Conservation (phyloP, 1,140 invertebrate genomes). For the Diuraphis noxia region DNA sequence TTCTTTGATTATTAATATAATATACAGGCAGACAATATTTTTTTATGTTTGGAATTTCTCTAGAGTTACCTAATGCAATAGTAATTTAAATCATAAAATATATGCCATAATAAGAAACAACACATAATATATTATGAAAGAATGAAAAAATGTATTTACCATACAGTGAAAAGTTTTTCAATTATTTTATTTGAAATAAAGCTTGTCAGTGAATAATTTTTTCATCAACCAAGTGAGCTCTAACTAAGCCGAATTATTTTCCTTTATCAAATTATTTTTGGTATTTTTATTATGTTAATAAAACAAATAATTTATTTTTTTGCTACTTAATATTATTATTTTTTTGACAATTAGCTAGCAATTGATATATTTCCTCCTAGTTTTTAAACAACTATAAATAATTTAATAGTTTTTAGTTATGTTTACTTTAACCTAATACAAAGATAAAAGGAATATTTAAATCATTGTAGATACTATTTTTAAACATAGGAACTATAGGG, state of each 20-base stretch:
- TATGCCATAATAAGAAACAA: too few species aligned
- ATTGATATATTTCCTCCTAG: not conserved
- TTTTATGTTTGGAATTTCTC: not conserved
- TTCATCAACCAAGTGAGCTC: not conserved
- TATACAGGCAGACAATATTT: not conserved
- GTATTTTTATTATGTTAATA: not conserved
- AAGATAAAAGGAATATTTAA: not conserved
- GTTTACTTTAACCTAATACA: not conserved
- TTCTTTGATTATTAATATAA: too few species aligned
- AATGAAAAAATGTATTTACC: too few species aligned
- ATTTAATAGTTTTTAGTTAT: not conserved
- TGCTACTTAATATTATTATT: not conserved
- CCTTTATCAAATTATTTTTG: not conserved
- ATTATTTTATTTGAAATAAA: not conserved
- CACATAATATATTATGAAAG: too few species aligned
- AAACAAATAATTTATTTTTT: not conserved
- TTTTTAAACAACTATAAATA: not conserved
- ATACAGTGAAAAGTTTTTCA: not conserved
- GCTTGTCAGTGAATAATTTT: not conserved
- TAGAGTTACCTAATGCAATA: not conserved
- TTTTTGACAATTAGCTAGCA: not conserved
- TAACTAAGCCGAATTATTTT: not conserved
- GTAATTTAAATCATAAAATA: too few species aligned
- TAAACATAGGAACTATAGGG: not conserved
- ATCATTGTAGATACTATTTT: not conserved